Evolutionary conservation across 1,140 invertebrate species (phyloP).

Genomic region (Frieseomelitta varia): DNA sequence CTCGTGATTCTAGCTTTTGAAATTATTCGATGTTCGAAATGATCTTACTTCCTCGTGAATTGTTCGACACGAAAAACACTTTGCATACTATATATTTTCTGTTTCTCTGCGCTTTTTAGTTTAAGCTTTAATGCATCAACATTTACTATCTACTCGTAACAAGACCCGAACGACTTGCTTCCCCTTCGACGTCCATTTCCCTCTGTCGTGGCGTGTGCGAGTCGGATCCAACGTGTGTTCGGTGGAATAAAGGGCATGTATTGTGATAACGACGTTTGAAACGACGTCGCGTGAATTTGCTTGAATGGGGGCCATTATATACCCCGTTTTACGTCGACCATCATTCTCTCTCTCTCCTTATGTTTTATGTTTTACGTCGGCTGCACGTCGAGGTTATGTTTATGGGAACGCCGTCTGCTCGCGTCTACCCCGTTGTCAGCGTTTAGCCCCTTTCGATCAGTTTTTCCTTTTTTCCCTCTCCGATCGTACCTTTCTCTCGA

Average conservation of each 20-base stretch:
- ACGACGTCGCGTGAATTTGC: constrained; percentile 1
- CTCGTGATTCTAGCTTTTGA: no score
- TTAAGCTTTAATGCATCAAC: neutral
- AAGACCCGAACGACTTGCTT: neutral
- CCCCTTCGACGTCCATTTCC: neutral
- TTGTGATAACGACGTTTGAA: constrained; percentile 47
- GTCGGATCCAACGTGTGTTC: neutral
- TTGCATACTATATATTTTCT: neutral
- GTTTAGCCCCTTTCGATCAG: constrained; percentile 17
- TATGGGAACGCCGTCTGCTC: constrained; percentile 40
- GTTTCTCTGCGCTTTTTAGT: neutral
- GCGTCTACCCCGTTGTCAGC: constrained; percentile 21
- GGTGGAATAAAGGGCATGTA: neutral
- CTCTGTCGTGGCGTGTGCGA: neutral
- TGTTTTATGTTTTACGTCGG: constrained; percentile 47
- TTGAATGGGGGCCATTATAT: constrained; percentile 42
- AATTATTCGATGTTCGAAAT: no score
- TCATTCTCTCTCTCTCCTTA: constrained; percentile 34
- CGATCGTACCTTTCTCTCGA: neutral
- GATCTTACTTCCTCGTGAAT: no score
- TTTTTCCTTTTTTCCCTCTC: constrained; percentile 17
- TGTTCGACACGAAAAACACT: neutral
- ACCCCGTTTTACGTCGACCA: neutral
- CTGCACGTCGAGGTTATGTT: constrained; percentile 27
- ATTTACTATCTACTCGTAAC: no score